Base-by-base conservation (phyloP, 92 coral and sea anemone genomes). In the Epizoanthus ramosus region DNA sequence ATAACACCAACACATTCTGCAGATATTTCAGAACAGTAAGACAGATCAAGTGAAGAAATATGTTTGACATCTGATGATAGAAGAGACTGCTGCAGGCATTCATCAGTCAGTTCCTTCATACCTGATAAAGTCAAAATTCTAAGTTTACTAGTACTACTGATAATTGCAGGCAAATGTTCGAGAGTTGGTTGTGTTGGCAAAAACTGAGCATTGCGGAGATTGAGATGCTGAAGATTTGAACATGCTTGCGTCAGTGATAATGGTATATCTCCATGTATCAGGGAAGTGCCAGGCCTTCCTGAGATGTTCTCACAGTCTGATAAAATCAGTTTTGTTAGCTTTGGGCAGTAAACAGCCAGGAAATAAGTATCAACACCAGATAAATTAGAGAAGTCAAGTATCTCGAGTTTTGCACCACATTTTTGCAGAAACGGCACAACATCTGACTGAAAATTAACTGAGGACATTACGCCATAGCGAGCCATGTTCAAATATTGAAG, bases 141-240 rank as follows among this genome's bases (percentile, higher is more conserved):
- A 12, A 92, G 65, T 35, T 84, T 65, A 23, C 65, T 14, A 10
- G 87, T 84, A 45, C 24, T 69, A 47, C 73, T 28, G n/a, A 92
- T 53, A 66, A 92, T 87, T 31, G 91, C 75, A 10, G 63, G 2
- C 1, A 92, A 76, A 22, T 92, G 93, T 56, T 92, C 95, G 0
- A 17, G 16, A n/a, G 90, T 69, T 22, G 91, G n/a, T 45, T 77
- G 76, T 16, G 71, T 24, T 2, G 74, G 63, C 12, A 90, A 56
- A 70, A 92, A 92, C 23, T 57, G 63, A 24, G 87, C 86, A 89
- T 74, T 23, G n/a, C 79, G 90, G 58, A 92, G 87, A 75, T 90
- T 53, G 12, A 92, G 90, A 54, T 18, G 14, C 65, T 57, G 82
- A 8, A 92, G 89, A 61, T 85, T 66, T 3, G 85, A 84, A 77